phyloP scores from a whole-genome alignment of 2,888 invertebrate genomes.

The Galerucella pusilla region DNA sequence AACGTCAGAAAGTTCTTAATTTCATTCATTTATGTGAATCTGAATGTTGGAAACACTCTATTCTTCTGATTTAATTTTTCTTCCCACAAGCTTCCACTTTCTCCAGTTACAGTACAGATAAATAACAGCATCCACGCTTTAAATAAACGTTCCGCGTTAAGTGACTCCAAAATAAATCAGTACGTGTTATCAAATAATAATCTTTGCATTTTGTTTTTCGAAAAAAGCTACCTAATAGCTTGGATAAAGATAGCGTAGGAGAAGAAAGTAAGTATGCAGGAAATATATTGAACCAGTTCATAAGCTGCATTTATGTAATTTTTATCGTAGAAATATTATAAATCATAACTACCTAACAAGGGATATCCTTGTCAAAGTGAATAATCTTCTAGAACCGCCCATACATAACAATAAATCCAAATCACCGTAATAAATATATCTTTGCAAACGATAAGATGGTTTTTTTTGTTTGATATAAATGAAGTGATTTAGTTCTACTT shows the following conservation, averaged over 20 bases:
- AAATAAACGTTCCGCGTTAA: too few relatives aligned
- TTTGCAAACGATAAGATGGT: not conserved
- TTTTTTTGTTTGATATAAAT: not conserved
- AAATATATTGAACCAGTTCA: conserved; percentile 11
- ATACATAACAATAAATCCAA: conserved; percentile 17
- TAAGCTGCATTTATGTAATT: not conserved
- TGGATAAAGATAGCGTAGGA: not conserved
- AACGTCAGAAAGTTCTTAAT: too few relatives aligned
- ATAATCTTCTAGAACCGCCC: conserved; percentile 16
- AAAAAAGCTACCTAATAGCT: too few relatives aligned
- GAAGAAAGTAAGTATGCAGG: conserved; percentile 3
- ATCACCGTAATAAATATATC: conserved; percentile 15
- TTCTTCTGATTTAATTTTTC: too few relatives aligned
- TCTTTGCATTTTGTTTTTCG: too few relatives aligned
- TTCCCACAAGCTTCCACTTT: too few relatives aligned
- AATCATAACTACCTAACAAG: conserved; percentile 13
- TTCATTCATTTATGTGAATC: too few relatives aligned
- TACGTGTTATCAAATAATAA: too few relatives aligned
- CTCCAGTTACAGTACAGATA: too few relatives aligned
- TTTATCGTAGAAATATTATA: not conserved
- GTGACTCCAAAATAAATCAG: too few relatives aligned
- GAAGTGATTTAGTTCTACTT: not conserved
- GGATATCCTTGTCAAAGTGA: conserved; percentile 19
- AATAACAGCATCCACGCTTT: too few relatives aligned
- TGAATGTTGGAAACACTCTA: too few relatives aligned